Evolutionary conservation across 2,888 invertebrate genomes (phyloP), one percentile per base, ranked within the genome.

Genomic region (Ectropis crepuscularia): DNA sequence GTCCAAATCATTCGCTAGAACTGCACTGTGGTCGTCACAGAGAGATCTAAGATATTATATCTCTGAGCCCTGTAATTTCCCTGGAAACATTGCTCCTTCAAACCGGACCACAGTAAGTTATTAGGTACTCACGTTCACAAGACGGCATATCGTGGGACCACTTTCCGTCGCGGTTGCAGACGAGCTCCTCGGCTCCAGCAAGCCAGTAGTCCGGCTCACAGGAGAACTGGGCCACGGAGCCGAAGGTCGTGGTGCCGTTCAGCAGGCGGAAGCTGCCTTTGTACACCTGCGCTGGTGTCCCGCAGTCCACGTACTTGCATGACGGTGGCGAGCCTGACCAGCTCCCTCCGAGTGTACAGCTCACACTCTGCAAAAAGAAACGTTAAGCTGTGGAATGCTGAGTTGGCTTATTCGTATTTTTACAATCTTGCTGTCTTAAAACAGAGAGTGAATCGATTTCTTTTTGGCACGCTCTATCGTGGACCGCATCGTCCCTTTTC

Each of bases 231-330:
- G 96, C 95, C 37, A 96, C 81, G 57, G 97, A 97, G 0, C 95
- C 96, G 43, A 96, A 97, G 0, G 97, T 97, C 0, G 98, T 97
- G 2, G 97, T 96, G 4, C 95, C 95, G 79, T 98, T 97, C 7
- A 96, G 81, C 0, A 97, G 89, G 28, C 93, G 91, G 74, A 95
- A 96, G 61, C 94, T 94, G 0, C 97, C 97, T 71, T 96, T 96
- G 83, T 96, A 96, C 5, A 97, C 95, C 71, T 96, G 95, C 0
- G 96, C 96, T 0, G 96, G 97, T 6, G 96, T 95, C 0, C 97
- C 97, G 83, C 97, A 98, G 85, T 96, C 97, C 4, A 98, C 96
- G 87, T 96, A 98, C 82, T 96, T 95, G 85, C 98, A 98, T 5
- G 95, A 94, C 0, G 98, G 97, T 0, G 96, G 94, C 12, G 96